Conservation (phyloP, 1,140 invertebrate species). For the Danaus plexippus region DNA sequence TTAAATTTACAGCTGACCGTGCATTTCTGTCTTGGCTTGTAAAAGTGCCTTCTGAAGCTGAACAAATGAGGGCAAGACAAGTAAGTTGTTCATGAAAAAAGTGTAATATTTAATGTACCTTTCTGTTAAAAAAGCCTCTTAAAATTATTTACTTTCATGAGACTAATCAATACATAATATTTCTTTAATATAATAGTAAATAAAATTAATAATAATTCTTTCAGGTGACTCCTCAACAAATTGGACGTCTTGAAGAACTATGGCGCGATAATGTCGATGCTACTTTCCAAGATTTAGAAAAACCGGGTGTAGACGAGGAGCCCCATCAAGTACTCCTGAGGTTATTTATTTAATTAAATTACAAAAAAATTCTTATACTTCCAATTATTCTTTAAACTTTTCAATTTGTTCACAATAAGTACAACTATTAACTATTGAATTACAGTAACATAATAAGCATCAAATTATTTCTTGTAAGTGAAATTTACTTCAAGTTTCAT, state of each 20-base stretch:
- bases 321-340: conserved; percentile 94
- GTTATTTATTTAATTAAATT: conserved; percentile 38
- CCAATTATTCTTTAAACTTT: too few species aligned
- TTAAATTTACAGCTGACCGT: conserved; percentile 80
- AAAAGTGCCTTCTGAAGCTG: conserved; percentile 95
- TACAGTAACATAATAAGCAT: too few species aligned
- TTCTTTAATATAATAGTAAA: too few species aligned
- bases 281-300: conserved; percentile 97
- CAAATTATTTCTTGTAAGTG: too few species aligned
- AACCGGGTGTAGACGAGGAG: conserved; percentile 97
- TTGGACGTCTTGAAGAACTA: conserved; percentile 97
- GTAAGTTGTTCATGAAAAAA: conserved; percentile 27
- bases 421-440: too few species aligned
- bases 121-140: neutral
- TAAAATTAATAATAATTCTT: conserved; percentile 7
- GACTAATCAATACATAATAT: neutral
- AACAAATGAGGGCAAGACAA: conserved; percentile 94
- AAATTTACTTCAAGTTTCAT: neutral
- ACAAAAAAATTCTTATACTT: too few species aligned
- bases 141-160: neutral
- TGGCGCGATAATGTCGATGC: conserved; percentile 99
- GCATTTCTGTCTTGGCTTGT: conserved; percentile 97
- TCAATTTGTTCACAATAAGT: too few species aligned
- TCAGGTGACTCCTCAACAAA: conserved; percentile 96
- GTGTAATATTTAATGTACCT: neutral